Evolutionary conservation across 2,888 invertebrate genomes (phyloP), one percentile per base, ranked within the genome.

Genomic region (Polylopha cassiicola): DNA sequence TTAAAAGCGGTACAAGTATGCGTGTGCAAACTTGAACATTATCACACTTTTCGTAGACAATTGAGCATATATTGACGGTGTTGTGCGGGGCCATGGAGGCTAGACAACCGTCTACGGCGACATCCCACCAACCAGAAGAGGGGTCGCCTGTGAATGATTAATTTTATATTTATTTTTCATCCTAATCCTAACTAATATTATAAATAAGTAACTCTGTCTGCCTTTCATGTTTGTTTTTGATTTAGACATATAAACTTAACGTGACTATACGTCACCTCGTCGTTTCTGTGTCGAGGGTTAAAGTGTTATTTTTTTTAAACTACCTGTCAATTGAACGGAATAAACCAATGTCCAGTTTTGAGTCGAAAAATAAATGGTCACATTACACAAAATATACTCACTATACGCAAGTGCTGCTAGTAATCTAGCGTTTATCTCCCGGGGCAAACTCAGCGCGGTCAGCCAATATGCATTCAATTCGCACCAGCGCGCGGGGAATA

Each of bases 111-210:
- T 63, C 63, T 3, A 79, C 44, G 0, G 75, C 76, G 0, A 58
- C 59, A 14, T 75, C 75, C 77, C 74, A 78, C 79, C 80, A 80
- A 0, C 74, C 75, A 2, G 49, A 43, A 0, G 53, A 45, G 0
- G 57, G 54, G 4, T 73, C 77, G 0, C 65, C 80, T 79, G 43
- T 1, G 27, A 39, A 8, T 4, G n/a, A 17, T n/a, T 3, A 18
- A 4, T 1, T 6, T 7, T 1, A 6, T 7, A 5, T 18, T 7
- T 9, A 8, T 16, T 4, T 13, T 13, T 2, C 5, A 2, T 14
- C n/a, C n/a, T n/a, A n/a, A n/a, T n/a, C n/a, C n/a, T 1, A 10
- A 21, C n/a, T 5, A n/a, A 29, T 7, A 10, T 4, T 5, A n/a
- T 15, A 15, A 9, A 2, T n/a, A n/a, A n/a, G n/a, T n/a, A n/a